phyloP scores from a whole-genome alignment of 2,888 invertebrate genomes.

The Plagodis dolabraria region DNA sequence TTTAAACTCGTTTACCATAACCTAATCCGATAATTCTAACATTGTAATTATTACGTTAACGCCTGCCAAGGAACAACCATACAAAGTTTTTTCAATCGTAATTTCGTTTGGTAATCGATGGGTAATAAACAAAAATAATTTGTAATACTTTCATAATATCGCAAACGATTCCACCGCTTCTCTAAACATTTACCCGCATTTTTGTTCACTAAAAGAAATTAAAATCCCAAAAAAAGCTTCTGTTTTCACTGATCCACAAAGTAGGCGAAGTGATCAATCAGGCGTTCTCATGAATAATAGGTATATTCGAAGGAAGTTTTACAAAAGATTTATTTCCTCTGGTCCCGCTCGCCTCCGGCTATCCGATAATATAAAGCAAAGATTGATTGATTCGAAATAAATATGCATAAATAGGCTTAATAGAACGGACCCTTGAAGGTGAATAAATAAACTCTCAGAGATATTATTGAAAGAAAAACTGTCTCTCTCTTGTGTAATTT shows the following conservation, averaged over 20 bases:
- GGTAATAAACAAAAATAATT: too few species aligned
- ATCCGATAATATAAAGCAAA: slow-evolving; percentile 70
- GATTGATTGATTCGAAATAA: slow-evolving; percentile 80
- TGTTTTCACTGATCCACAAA: slow-evolving; percentile 25
- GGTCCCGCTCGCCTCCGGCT: slow-evolving; percentile 53
- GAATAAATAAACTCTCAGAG: slow-evolving; percentile 19
- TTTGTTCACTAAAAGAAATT: slow-evolving; percentile 15
- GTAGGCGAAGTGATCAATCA: slow-evolving; percentile 76
- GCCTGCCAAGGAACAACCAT: too few species aligned
- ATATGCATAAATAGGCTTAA: slow-evolving; percentile 59
- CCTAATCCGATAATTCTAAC: too few species aligned
- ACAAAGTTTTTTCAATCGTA: too few species aligned
- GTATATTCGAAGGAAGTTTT: slow-evolving; percentile 70
- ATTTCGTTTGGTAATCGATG: too few species aligned
- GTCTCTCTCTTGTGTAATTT: slow-evolving; percentile 20
- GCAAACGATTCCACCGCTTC: too few species aligned
- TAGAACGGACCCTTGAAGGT: slow-evolving; percentile 8
- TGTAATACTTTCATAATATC: too few species aligned
- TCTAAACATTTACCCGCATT: neutral
- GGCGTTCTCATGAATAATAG: slow-evolving; percentile 76
- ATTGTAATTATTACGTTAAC: too few species aligned
- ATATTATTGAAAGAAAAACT: slow-evolving; percentile 9
- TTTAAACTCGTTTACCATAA: too few species aligned
- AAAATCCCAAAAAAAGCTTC: slow-evolving; percentile 19
- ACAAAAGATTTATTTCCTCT: slow-evolving; percentile 81